Percentiles rank a stretch among this genome's conserved stretches.
These are phyloP conservation scores for Cerceris rybyensis DNA, from an alignment of 2,888 invertebrate genomes.

Conservation along the genomic window DNA sequence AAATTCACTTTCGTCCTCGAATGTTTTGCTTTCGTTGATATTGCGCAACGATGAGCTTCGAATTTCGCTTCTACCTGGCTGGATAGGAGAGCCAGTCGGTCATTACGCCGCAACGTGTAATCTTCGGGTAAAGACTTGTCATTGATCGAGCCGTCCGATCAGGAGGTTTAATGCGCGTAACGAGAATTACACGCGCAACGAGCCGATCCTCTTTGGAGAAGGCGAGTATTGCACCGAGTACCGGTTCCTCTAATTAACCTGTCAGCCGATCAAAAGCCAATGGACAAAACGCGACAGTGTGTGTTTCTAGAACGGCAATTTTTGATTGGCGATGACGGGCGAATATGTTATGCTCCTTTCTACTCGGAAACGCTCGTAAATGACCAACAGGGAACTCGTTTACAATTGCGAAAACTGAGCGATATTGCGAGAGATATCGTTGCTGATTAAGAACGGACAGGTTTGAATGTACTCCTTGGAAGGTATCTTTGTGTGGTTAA, in stretches of 20 bases:
- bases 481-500: too few relatives aligned
- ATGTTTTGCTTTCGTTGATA: neutral
- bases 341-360: too few relatives aligned
- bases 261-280: conserved; percentile 2
- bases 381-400: too few relatives aligned
- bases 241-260: conserved; percentile 32
- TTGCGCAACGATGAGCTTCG: too few relatives aligned
- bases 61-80: too few relatives aligned
- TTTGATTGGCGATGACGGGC: too few relatives aligned
- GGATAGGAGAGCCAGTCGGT: neutral
- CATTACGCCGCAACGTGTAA: conserved; percentile 20
- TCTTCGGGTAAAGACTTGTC: conserved; percentile 21
- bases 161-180: conserved; percentile 35
- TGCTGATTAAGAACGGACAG: too few relatives aligned
- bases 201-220: conserved; percentile 12
- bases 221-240: conserved; percentile 3
- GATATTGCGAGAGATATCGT: too few relatives aligned
- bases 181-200: conserved; percentile 14
- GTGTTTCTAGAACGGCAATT: neutral
- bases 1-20: neutral
- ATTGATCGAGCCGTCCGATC: conserved; percentile 38
- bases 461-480: too few relatives aligned
- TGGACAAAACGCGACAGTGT: conserved; percentile 6
- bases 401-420: too few relatives aligned
- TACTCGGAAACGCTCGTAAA: too few relatives aligned